phyloP scores from a whole-genome alignment of 2,797 vertebrate genomes.

The Neosalanx taihuensis region DNA sequence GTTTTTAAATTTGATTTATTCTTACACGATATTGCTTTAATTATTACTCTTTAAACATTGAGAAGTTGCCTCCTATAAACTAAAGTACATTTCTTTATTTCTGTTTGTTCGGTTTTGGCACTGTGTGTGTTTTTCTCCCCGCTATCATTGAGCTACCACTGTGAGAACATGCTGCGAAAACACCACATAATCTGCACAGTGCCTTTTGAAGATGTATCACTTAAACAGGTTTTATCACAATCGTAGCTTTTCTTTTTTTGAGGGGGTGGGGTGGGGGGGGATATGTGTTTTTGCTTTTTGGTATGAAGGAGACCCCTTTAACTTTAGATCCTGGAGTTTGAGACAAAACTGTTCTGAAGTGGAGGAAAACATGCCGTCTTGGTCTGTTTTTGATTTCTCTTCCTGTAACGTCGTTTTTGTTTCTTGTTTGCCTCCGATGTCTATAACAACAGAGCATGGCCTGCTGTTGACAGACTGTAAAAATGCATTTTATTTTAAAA shows the following conservation, averaged over 20 bases:
- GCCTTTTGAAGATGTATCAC: slow-evolving; percentile 41
- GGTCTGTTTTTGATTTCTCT: slow-evolving; percentile 44
- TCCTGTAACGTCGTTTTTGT: slow-evolving; percentile 32
- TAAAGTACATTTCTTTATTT: slow-evolving; percentile 39
- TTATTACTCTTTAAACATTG: slow-evolving; percentile 39
- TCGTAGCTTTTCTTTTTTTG: slow-evolving; percentile 46
- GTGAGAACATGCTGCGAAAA: slow-evolving; percentile 28
- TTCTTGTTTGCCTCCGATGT: slow-evolving; percentile 66
- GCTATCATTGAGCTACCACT: slow-evolving; percentile 7
- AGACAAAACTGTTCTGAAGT: slow-evolving; percentile 62
- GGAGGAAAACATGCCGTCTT: slow-evolving; percentile 49
- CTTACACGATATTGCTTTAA: slow-evolving; percentile 41
- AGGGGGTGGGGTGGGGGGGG: too few species aligned
- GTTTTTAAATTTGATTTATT: slow-evolving; percentile 47
- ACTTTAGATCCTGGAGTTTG: slow-evolving; percentile 64
- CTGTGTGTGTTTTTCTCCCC: slow-evolving; percentile 25
- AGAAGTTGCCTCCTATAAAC: slow-evolving; percentile 38
- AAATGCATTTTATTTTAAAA: slow-evolving; percentile 84
- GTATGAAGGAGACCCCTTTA: slow-evolving; percentile 53
- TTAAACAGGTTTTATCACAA: slow-evolving; percentile 46
- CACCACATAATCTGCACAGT: slow-evolving; percentile 28
- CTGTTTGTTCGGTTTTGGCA: slow-evolving; percentile 32
- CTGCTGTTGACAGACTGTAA: slow-evolving; percentile 73
- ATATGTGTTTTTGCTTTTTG: slow-evolving; percentile 37
- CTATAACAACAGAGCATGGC: slow-evolving; percentile 71